Conservation (phyloP, 2,888 invertebrate species). For the Pyralis farinalis region DNA sequence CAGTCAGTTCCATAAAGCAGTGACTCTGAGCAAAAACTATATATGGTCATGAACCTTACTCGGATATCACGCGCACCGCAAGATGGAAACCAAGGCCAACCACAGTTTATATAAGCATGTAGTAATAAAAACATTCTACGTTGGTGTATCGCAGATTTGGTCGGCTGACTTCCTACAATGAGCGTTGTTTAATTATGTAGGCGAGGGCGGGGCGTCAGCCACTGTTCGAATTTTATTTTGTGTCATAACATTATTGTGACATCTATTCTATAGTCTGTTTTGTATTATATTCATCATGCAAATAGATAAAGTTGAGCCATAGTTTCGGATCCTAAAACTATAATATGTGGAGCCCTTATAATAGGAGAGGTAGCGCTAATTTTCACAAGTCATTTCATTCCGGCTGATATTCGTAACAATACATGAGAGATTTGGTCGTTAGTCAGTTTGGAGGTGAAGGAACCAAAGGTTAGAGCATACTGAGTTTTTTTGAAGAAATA, state of each 20-base stretch:
- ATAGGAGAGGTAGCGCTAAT: no score
- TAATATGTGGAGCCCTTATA: no score
- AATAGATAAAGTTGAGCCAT: no score
- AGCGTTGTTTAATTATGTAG: conserved; percentile 10
- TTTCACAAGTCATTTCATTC: no score
- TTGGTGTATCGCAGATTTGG: neutral
- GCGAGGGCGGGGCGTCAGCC: neutral
- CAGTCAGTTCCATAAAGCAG: conserved; percentile 33
- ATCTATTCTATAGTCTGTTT: no score
- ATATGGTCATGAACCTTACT: conserved; percentile 53
- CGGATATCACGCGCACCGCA: conserved; percentile 21
- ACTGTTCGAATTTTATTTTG: neutral
- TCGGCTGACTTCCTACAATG: conserved; percentile 17
- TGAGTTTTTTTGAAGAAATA: no score
- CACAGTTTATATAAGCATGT: conserved; percentile 17
- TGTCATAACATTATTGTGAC: neutral
- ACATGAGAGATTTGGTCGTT: no score
- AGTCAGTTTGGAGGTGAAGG: no score
- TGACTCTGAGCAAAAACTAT: conserved; percentile 39
- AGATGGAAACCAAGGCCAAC: conserved; percentile 47
- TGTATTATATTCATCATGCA: no score
- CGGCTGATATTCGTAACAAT: no score
- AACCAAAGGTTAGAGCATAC: no score
- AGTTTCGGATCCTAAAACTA: no score
- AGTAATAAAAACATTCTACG: neutral